Conservation (phyloP, 2,888 invertebrate genomes). For the Drosophila buzzatii region DNA sequence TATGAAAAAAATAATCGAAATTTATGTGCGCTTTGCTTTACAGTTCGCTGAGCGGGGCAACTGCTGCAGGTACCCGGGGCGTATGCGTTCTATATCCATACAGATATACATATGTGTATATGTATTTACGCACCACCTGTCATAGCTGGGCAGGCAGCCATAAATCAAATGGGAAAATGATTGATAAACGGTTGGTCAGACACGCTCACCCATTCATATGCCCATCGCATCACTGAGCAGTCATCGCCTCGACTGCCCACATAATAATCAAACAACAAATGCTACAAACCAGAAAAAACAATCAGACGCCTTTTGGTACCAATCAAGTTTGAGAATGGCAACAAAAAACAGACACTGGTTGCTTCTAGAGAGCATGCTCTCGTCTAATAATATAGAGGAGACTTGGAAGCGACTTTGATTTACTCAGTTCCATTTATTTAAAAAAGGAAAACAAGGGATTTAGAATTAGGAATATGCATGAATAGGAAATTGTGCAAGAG, state of each 20-base stretch:
- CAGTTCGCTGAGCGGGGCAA: slow-evolving; percentile 32
- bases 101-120: not conserved
- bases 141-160: slow-evolving; percentile 35
- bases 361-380: not conserved
- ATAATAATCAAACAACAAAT: slow-evolving; percentile 44
- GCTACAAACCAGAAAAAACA: slow-evolving; percentile 31
- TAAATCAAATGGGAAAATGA: slow-evolving; percentile 76
- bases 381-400: not conserved
- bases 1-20: slow-evolving; percentile 57
- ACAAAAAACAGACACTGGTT: slow-evolving; percentile 1
- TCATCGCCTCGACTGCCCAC: slow-evolving; percentile 42
- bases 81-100: too few species aligned
- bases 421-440: not conserved
- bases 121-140: slow-evolving; percentile 53
- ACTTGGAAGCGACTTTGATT: too few species aligned
- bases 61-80: slow-evolving; percentile 30
- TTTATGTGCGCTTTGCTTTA: slow-evolving; percentile 50
- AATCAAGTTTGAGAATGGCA: slow-evolving; percentile 3
- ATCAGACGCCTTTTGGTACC: slow-evolving; percentile 66
- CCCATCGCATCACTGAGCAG: slow-evolving; percentile 24
- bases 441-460: not conserved
- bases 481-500: too few species aligned
- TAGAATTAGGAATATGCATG: not conserved
- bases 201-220: slow-evolving; percentile 22
- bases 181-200: slow-evolving; percentile 67